Base-by-base conservation (phyloP, 1,140 invertebrate species). In the Lysiphlebus fabarum region DNA sequence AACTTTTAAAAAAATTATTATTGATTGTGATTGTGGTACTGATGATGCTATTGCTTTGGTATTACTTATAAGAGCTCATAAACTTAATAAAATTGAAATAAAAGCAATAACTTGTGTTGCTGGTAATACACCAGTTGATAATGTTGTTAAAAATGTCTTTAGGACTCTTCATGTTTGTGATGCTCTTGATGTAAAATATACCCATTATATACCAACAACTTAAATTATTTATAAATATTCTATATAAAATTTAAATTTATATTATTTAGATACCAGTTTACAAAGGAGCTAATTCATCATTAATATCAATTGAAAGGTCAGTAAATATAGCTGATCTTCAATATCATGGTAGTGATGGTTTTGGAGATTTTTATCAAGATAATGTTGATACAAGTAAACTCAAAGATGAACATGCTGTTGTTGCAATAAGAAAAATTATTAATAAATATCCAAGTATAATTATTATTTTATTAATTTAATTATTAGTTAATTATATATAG, bases 181-280 rank as follows among this genome's bases (percentile, higher is more conserved):
- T 3, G 65, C 77, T 45, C 63, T 68, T 7, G 79, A 85, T 66
- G 84, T 84, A 71, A 82, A 81, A 78, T n/a, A n/a, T n/a, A n/a
- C n/a, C n/a, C 17, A 26, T 26, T 26, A 26, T 26, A 26, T 26
- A n/a, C n/a, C n/a, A n/a, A n/a, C n/a, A n/a, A n/a, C n/a, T n/a
- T n/a, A n/a, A n/a, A n/a, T n/a, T n/a, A n/a, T n/a, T n/a, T n/a
- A n/a, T n/a, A n/a, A n/a, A n/a, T n/a, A n/a, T n/a, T n/a, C n/a
- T n/a, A n/a, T n/a, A n/a, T n/a, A n/a, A n/a, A n/a, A n/a, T n/a
- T n/a, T n/a, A n/a, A n/a, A n/a, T n/a, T n/a, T n/a, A n/a, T n/a
- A n/a, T n/a, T n/a, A n/a, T n/a, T n/a, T n/a, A n/a, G 87, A 83
- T 89, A 65, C 87, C 87, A 48, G 82, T 89, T 33, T 88, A 77